Percentiles rank a stretch among this genome's conserved stretches.
Evolutionary conservation across 2,113 vertebrate species (phyloP).

Genomic region (Malaclemys terrapin): DNA sequence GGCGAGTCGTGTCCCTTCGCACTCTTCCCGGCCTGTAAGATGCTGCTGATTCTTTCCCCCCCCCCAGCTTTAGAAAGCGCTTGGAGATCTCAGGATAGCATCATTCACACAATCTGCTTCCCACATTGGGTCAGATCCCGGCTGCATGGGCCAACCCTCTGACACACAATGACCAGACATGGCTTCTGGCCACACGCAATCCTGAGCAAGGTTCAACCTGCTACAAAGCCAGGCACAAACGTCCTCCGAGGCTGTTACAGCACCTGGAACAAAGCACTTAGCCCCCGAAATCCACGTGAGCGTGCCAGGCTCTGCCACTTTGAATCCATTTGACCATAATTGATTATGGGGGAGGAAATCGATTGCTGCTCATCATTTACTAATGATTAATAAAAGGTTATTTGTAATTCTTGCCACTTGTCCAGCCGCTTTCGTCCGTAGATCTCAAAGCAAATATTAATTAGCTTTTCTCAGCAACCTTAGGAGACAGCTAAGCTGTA

Average conservation of each 20-base stretch:
- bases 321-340: slow-evolving; percentile 70
- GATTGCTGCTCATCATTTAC: slow-evolving; percentile 68
- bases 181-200: slow-evolving; percentile 39
- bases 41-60: too few relatives aligned
- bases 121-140: accelerated
- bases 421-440: background rate
- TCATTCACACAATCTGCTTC: background rate
- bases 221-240: slow-evolving; percentile 61
- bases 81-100: background rate
- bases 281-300: slow-evolving; percentile 43
- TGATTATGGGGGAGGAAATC: slow-evolving; percentile 70
- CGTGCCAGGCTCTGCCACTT: slow-evolving; percentile 46
- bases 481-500: background rate
- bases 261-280: slow-evolving; percentile 39
- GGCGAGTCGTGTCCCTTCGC: background rate
- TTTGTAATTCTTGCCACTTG: slow-evolving; percentile 61
- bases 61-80: background rate
- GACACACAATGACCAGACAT: background rate
- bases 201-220: slow-evolving; percentile 35
- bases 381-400: slow-evolving; percentile 68
- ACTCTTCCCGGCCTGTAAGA: too few relatives aligned
- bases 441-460: background rate
- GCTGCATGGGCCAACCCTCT: background rate
- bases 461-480: background rate
- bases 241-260: slow-evolving; percentile 57